Conservation (phyloP, 2,797 vertebrate genomes). For the Hirundo rustica region DNA sequence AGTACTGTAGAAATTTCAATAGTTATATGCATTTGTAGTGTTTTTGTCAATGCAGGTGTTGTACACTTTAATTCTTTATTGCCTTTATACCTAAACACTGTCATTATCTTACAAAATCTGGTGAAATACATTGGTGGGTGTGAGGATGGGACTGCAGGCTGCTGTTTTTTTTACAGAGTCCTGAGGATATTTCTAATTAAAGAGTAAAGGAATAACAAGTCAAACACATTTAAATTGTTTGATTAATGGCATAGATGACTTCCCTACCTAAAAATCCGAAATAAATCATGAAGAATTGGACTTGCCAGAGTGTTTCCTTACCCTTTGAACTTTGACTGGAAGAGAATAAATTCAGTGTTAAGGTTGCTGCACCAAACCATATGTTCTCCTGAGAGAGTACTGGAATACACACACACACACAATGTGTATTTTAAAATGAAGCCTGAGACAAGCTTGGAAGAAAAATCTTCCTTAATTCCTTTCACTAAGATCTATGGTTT, state of each 20-base stretch:
- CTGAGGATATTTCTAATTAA: neutral
- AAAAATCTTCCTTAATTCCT: conserved; percentile 31
- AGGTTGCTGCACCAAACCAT: neutral
- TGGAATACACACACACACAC: neutral
- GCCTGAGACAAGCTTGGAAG: conserved; percentile 1
- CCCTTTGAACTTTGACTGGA: conserved; percentile 13
- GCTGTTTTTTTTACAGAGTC: neutral
- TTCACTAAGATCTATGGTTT: conserved; percentile 34
- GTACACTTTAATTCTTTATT: neutral
- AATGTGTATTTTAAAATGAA: neutral
- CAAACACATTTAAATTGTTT: neutral
- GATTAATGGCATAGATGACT: neutral
- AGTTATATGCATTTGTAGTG: neutral
- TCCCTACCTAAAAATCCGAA: neutral
- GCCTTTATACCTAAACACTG: neutral
- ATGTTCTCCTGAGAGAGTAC: neutral
- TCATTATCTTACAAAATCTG: neutral
- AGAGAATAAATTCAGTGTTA: neutral
- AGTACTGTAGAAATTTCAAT: neutral
- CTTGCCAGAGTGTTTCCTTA: neutral
- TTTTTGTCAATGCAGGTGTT: neutral
- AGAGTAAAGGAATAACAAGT: neutral
- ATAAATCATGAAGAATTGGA: neutral
- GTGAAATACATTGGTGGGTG: neutral
- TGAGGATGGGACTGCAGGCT: neutral